Conservation (phyloP, 2,797 vertebrate genomes). For the Clarias laeviceps region DNA sequence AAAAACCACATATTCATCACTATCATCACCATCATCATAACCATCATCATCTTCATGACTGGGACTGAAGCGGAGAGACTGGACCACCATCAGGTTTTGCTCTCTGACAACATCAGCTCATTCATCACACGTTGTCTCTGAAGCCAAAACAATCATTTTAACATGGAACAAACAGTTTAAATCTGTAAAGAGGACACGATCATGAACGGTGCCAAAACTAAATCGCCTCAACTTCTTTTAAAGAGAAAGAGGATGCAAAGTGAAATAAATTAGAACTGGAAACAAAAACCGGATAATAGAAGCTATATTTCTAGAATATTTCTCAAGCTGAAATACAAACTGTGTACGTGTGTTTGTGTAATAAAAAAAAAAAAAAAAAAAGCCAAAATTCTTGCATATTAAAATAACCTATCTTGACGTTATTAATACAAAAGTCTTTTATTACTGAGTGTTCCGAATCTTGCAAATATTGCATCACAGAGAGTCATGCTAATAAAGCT, state of each 20-base stretch:
- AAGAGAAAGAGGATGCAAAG: not conserved
- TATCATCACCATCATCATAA: not conserved
- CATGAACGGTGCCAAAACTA: not conserved
- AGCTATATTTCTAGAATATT: too few relatives aligned
- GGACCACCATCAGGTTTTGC: not conserved
- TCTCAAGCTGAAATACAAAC: too few relatives aligned
- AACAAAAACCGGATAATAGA: not conserved
- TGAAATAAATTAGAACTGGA: not conserved
- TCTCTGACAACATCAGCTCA: not conserved
- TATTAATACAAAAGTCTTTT: not conserved
- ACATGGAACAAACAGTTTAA: not conserved
- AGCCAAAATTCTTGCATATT: too few relatives aligned
- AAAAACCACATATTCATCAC: not conserved
- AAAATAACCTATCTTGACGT: not conserved
- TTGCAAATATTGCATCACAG: constrained; percentile 16
- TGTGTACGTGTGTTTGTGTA: too few relatives aligned
- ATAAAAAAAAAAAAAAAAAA: too few relatives aligned
- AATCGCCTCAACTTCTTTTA: not conserved
- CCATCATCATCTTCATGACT: not conserved
- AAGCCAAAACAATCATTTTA: not conserved
- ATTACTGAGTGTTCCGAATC: not conserved
- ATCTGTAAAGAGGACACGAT: too few relatives aligned
- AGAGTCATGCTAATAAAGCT: constrained; percentile 14
- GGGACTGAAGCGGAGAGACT: not conserved
- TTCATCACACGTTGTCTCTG: not conserved